Evolutionary conservation across 2,113 vertebrate genomes (phyloP).

Genomic region (Hemicordylus capensis): DNA sequence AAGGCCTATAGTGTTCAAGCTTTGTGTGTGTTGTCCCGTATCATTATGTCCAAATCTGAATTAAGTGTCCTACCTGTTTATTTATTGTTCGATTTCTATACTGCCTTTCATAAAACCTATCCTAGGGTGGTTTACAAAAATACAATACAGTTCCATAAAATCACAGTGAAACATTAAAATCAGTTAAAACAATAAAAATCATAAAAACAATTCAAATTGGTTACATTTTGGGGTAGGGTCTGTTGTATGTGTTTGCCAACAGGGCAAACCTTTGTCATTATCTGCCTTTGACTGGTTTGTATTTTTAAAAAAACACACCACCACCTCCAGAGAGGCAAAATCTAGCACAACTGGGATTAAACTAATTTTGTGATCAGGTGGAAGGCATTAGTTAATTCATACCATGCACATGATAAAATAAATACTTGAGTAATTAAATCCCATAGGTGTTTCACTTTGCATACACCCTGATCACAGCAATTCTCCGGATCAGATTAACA

Average conservation of each 20-base stretch:
- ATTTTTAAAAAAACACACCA: background rate
- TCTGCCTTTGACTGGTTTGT: background rate
- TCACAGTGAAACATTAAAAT: too few species aligned
- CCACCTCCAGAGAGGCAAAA: too few species aligned
- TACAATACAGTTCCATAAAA: too few species aligned
- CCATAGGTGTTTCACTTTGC: background rate
- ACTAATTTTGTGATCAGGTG: background rate
- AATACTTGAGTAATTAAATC: background rate
- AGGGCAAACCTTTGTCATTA: background rate
- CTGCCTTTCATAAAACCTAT: too few species aligned
- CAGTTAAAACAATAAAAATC: too few species aligned
- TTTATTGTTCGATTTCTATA: too few species aligned
- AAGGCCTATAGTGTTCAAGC: too few species aligned
- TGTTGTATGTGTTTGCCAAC: background rate
- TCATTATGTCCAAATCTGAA: background rate
- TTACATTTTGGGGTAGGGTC: background rate
- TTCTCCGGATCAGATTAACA: background rate
- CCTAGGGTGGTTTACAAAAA: too few species aligned
- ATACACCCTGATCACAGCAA: background rate
- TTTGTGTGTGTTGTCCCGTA: too few species aligned
- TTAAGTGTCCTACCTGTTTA: background rate
- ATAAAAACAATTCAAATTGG: too few species aligned
- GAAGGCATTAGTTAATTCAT: background rate
- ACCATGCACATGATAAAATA: background rate
- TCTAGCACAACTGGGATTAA: background rate